These are phyloP conservation scores for Mormyrops boulengeri DNA, from an alignment of 2,797 vertebrate species.

Conservation along the genomic window DNA sequence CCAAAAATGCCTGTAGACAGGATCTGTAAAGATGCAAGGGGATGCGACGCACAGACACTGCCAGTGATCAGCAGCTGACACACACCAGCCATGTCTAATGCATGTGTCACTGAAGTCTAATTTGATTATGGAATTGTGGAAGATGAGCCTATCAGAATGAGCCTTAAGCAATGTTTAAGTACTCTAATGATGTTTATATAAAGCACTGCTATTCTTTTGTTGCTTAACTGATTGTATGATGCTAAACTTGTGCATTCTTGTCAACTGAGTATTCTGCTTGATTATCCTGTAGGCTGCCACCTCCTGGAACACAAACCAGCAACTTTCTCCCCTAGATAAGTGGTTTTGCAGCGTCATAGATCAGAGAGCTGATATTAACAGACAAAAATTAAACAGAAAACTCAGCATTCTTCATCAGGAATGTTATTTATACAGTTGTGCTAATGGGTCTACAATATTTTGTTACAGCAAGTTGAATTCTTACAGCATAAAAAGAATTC, in stretches of 20 bases:
- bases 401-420: neutral
- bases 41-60: neutral
- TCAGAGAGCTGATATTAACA: neutral
- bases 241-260: neutral
- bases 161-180: neutral
- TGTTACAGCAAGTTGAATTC: neutral
- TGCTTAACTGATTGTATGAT: neutral
- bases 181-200: neutral
- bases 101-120: neutral
- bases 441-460: neutral
- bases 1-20: neutral
- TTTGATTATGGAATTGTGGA: neutral
- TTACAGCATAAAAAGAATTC: neutral
- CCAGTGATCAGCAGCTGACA: neutral
- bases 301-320: neutral
- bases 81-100: neutral
- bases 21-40: neutral
- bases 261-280: neutral
- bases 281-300: neutral
- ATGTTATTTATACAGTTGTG: neutral
- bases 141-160: neutral
- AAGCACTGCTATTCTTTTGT: neutral
- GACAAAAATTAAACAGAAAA: neutral
- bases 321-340: neutral
- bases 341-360: neutral